phyloP scores from a whole-genome alignment of 2,797 vertebrate genomes.

The Botia almorhae region DNA sequence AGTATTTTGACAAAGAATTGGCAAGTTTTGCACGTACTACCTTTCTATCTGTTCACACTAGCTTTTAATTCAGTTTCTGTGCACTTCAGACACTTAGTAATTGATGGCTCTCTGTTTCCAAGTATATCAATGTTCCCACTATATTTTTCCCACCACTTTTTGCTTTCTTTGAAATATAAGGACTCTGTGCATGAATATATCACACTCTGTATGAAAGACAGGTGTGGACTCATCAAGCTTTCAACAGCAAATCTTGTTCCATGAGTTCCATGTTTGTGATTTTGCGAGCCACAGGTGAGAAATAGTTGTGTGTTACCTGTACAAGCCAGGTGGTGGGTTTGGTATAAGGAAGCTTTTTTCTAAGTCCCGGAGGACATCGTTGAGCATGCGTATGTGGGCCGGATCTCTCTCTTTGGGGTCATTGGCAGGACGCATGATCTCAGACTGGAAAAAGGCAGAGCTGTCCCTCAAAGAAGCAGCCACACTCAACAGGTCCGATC shows the following conservation, averaged over 20 bases:
- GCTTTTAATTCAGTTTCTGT: slow-evolving; percentile 24
- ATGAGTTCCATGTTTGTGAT: not conserved
- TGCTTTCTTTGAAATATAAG: slow-evolving; percentile 25
- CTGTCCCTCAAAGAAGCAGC: slow-evolving; percentile 83
- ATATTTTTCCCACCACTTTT: slow-evolving; percentile 8
- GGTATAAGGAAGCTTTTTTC: slow-evolving; percentile 88
- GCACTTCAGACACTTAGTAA: slow-evolving; percentile 31
- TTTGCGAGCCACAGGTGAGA: not conserved
- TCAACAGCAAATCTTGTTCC: not conserved
- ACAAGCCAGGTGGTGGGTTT: slow-evolving; percentile 83
- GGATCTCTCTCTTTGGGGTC: slow-evolving; percentile 88
- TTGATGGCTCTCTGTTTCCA: slow-evolving; percentile 34
- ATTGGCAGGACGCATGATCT: slow-evolving; percentile 93
- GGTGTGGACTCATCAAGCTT: slow-evolving; percentile 20
- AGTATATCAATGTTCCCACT: slow-evolving; percentile 16
- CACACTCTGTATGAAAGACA: slow-evolving; percentile 9
- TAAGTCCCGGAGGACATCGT: slow-evolving; percentile 88
- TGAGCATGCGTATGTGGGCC: slow-evolving; percentile 89
- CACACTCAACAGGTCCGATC: slow-evolving; percentile 72
- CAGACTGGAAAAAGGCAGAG: slow-evolving; percentile 89
- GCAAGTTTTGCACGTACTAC: not conserved
- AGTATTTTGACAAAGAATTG: not conserved
- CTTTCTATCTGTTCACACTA: not conserved
- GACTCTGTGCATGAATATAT: slow-evolving; percentile 11
- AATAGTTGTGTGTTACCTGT: slow-evolving; percentile 78